Evolutionary conservation across 2,888 invertebrate genomes (phyloP).

Genomic region (Ophion slaviceki): DNA sequence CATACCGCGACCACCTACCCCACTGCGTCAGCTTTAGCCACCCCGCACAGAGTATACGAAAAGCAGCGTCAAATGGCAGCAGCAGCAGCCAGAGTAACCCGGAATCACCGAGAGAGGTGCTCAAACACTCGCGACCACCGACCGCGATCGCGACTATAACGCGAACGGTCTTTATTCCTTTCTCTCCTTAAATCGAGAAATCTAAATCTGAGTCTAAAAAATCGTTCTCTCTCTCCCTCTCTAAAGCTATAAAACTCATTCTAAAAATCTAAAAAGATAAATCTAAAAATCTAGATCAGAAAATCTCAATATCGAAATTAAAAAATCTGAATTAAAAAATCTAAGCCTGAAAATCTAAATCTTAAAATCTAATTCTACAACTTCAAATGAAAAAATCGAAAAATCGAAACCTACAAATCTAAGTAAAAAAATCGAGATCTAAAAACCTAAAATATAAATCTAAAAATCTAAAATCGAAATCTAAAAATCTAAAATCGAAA

Average conservation of each 20-base stretch:
- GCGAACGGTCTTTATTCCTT: constrained; percentile 13
- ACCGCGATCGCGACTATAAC: constrained; percentile 33
- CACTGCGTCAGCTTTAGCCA: constrained; percentile 80
- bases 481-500: no score
- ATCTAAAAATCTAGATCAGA: no score
- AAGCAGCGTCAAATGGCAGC: constrained; percentile 39
- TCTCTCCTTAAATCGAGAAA: background rate
- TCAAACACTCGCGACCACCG: constrained; percentile 70
- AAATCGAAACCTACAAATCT: no score
- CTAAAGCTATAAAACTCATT: background rate
- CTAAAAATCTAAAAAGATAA: background rate
- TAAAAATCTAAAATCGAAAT: background rate
- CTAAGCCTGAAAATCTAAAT: no score
- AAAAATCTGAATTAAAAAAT: no score
- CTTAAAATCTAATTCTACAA: no score
- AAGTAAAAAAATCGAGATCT: no score
- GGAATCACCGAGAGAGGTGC: constrained; percentile 75
- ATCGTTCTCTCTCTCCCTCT: background rate
- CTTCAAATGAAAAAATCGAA: no score
- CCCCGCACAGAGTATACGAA: constrained; percentile 71
- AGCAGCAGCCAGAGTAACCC: constrained; percentile 54
- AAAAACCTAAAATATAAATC: no score
- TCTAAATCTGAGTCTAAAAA: background rate
- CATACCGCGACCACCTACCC: constrained; percentile 82
- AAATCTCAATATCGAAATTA: no score